Conservation (phyloP, 2,888 invertebrate genomes). For the Chromoteleia sp. region DNA sequence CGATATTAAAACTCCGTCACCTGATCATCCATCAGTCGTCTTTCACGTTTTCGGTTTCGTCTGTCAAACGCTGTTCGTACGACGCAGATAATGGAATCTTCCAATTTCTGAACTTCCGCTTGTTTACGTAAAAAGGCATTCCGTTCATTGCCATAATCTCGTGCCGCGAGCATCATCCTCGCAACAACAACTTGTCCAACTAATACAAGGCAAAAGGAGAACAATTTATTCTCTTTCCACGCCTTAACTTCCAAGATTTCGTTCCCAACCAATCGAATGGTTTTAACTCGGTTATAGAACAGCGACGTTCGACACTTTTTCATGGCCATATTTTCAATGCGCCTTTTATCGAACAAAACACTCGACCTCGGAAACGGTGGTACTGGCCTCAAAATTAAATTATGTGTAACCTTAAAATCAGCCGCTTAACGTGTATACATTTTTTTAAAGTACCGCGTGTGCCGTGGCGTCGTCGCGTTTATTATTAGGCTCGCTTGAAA, state of each 20-base stretch:
- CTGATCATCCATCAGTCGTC: no score
- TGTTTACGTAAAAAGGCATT: not conserved
- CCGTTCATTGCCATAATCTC: not conserved
- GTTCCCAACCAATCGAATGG: constrained; percentile 18
- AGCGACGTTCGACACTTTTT: constrained; percentile 30
- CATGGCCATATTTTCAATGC: constrained; percentile 45
- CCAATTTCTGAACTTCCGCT: constrained; percentile 8
- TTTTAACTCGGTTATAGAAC: constrained; percentile 16
- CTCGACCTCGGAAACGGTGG: constrained; percentile 31
- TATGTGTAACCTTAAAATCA: constrained; percentile 34
- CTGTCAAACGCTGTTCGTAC: no score
- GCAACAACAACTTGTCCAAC: constrained; percentile 3
- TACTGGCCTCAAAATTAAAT: constrained; percentile 46
- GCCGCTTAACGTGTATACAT: not conserved
- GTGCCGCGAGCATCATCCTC: not conserved
- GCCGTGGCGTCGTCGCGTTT: no score
- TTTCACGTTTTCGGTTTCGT: no score
- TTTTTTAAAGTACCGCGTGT: not conserved
- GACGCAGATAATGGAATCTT: not conserved
- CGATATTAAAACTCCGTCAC: no score
- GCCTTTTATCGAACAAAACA: constrained; percentile 39
- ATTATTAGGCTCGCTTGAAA: no score
- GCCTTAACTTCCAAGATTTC: constrained; percentile 21
- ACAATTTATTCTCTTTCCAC: no score
- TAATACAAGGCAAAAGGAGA: no score